Percentiles rank a stretch among this genome's conserved stretches.
Evolutionary conservation across 2,797 vertebrate genomes (phyloP).

Genomic region (Chrosomus eos): DNA sequence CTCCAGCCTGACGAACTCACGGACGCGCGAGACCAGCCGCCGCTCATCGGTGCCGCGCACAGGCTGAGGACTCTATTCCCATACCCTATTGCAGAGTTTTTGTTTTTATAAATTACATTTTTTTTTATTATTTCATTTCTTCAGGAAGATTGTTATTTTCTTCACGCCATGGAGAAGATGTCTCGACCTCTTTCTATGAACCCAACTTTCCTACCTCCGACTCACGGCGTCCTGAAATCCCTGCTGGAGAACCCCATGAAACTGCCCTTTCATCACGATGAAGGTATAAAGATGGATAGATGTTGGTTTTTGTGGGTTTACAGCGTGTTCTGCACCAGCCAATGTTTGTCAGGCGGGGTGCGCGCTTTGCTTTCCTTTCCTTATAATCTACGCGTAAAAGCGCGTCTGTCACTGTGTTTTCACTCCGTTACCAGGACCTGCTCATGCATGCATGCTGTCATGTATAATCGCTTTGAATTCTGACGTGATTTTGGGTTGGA

Average conservation of each 20-base stretch:
- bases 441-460: neutral
- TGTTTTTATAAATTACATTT: conserved; percentile 15
- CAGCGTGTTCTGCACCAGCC: neutral
- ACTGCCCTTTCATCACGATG: conserved; percentile 91
- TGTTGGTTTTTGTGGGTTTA: neutral
- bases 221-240: conserved; percentile 94
- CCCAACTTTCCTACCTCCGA: conserved; percentile 90
- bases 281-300: conserved; percentile 78
- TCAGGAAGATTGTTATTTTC: conserved; percentile 36
- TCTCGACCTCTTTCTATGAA: conserved; percentile 87
- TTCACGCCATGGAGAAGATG: conserved; percentile 84
- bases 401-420: neutral
- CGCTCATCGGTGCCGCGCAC: conserved; percentile 30
- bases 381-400: neutral
- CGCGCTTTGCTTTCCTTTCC: conserved; percentile 1
- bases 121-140: neutral
- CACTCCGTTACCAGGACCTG: neutral
- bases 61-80: neutral
- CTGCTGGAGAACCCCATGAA: conserved; percentile 97
- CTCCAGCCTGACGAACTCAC: conserved; percentile 26
- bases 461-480: neutral
- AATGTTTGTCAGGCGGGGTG: neutral
- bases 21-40: conserved; percentile 33
- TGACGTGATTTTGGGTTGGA: neutral
- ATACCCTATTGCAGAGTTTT: neutral